Evolutionary conservation across 2,113 vertebrate species (phyloP).

Genomic region (Oncorhynchus masou): DNA sequence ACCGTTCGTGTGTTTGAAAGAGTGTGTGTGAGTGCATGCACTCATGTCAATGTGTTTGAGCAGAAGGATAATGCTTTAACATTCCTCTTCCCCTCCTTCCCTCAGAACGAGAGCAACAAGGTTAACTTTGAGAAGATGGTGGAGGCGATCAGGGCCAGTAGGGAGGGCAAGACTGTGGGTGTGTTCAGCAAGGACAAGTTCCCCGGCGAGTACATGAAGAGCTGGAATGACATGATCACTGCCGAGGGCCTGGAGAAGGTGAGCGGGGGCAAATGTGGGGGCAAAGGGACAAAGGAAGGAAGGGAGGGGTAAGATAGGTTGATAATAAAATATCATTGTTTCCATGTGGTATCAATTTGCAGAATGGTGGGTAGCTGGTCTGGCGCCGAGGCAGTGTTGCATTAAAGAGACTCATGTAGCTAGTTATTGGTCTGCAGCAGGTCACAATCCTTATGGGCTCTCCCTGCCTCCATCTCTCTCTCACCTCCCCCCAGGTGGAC

Average conservation of each 20-base stretch:
- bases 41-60: neutral
- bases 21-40: too few relatives aligned
- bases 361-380: too few relatives aligned
- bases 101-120: conserved; percentile 91
- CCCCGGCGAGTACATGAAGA: conserved; percentile 92
- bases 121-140: conserved; percentile 92
- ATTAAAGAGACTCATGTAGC: neutral
- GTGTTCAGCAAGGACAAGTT: conserved; percentile 94
- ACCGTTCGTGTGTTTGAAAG: too few relatives aligned
- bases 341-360: too few relatives aligned
- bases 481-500: conserved; percentile 74
- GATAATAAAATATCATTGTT: too few relatives aligned
- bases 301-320: too few relatives aligned
- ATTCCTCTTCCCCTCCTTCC: neutral
- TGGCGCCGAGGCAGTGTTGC: too few relatives aligned
- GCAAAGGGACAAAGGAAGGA: too few relatives aligned
- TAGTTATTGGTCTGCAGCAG: neutral
- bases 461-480: neutral
- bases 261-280: neutral
- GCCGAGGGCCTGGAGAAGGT: conserved; percentile 87
- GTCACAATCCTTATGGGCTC: too few relatives aligned
- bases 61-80: neutral
- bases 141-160: conserved; percentile 84
- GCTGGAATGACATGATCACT: conserved; percentile 85
- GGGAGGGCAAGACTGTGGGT: conserved; percentile 83